Evolutionary conservation across 2,113 vertebrate genomes (phyloP).

Genomic region (Grammomys surdaster): DNA sequence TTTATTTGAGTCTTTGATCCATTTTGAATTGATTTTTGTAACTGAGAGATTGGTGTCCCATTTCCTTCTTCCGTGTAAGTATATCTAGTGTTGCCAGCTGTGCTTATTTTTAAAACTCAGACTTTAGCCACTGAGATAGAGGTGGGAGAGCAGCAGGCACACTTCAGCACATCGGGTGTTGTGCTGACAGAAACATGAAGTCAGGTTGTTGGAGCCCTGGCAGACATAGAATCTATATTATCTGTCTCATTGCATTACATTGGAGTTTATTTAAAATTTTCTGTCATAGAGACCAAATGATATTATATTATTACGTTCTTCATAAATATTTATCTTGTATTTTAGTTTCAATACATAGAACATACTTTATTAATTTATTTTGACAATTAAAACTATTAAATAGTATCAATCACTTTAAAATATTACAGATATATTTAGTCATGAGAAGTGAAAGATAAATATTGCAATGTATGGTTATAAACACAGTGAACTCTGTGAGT

Average conservation of each 20-base stretch:
- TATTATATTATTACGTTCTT: slow-evolving; percentile 11
- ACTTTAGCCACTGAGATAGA: slow-evolving; percentile 55
- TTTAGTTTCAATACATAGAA: slow-evolving; percentile 8
- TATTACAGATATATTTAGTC: slow-evolving; percentile 63
- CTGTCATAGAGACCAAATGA: slow-evolving; percentile 19
- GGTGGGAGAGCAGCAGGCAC: background rate
- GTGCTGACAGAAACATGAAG: slow-evolving; percentile 20
- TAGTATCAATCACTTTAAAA: slow-evolving; percentile 61
- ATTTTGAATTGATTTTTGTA: slow-evolving; percentile 36
- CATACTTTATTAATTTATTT: slow-evolving; percentile 47
- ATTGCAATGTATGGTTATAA: slow-evolving; percentile 70
- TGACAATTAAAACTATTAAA: slow-evolving; percentile 54
- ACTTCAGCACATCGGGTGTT: background rate
- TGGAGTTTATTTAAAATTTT: slow-evolving; percentile 13
- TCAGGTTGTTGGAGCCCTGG: slow-evolving; percentile 4
- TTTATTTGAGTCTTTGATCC: slow-evolving; percentile 6
- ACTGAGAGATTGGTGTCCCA: background rate
- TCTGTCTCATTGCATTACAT: slow-evolving; percentile 6
- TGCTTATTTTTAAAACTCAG: slow-evolving; percentile 53
- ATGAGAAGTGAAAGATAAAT: slow-evolving; percentile 72
- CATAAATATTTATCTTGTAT: background rate
- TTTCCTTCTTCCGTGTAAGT: slow-evolving; percentile 1
- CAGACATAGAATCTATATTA: slow-evolving; percentile 24
- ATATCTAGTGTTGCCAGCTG: background rate
- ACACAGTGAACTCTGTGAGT: slow-evolving; percentile 66